phyloP scores from a whole-genome alignment of 2,888 invertebrate species.

The Lithophane ornitopus region DNA sequence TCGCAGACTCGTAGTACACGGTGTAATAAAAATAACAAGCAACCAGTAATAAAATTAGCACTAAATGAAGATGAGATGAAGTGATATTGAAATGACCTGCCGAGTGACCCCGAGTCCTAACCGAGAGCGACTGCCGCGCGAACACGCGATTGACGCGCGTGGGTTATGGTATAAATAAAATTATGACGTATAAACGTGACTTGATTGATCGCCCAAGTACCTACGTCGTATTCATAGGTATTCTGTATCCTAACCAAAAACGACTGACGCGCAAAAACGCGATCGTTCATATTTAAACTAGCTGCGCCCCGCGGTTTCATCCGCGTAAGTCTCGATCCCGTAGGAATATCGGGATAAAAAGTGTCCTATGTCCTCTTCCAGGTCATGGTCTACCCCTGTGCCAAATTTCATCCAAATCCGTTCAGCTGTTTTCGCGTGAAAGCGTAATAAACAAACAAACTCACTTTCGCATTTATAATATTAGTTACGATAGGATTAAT shows the following conservation, averaged over 20 bases:
- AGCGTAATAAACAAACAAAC: too few species aligned
- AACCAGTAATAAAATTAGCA: conserved; percentile 22
- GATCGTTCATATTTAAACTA: background rate
- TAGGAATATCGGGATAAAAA: too few species aligned
- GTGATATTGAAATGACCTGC: conserved; percentile 36
- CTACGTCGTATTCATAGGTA: background rate
- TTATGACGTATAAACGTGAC: background rate
- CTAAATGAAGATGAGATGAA: conserved; percentile 26
- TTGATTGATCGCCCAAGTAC: background rate
- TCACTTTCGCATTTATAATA: too few species aligned
- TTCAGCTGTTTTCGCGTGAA: too few species aligned
- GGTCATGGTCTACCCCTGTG: too few species aligned
- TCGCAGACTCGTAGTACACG: background rate
- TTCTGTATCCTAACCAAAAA: background rate
- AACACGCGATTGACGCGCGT: background rate
- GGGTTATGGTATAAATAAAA: background rate
- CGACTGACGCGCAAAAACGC: background rate
- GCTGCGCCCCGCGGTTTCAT: too few species aligned
- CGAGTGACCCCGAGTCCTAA: background rate
- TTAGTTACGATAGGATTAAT: too few species aligned
- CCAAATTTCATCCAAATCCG: too few species aligned
- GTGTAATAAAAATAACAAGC: conserved; percentile 3
- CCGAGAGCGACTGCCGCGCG: background rate
- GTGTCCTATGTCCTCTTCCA: too few species aligned
- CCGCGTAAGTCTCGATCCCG: too few species aligned